Evolutionary conservation across 2,888 invertebrate species (phyloP).

Genomic region (Fragum whitleyi): DNA sequence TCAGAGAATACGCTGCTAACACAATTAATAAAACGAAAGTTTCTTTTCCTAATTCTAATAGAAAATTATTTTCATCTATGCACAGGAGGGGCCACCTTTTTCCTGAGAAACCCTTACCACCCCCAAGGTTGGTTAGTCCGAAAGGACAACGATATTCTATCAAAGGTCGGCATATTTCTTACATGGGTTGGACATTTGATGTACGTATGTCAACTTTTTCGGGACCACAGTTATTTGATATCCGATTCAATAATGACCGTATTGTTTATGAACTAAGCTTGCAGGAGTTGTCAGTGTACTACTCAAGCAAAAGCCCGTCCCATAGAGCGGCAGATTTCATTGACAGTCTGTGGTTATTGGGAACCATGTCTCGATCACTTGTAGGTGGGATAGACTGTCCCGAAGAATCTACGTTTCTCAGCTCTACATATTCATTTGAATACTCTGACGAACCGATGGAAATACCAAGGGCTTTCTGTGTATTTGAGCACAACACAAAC

Average conservation of each 20-base stretch:
- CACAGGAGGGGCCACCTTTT: conserved; percentile 34
- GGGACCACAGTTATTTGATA: conserved; percentile 73
- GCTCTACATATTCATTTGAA: conserved; percentile 33
- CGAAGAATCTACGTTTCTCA: conserved; percentile 70
- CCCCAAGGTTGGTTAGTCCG: conserved; percentile 71
- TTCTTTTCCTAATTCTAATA: conserved; percentile 31
- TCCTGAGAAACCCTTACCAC: conserved; percentile 55
- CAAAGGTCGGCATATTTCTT: conserved; percentile 70
- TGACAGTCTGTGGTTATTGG: conserved; percentile 72
- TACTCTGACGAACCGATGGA: conserved; percentile 25
- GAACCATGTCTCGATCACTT: conserved; percentile 66
- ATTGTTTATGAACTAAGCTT: conserved; percentile 80
- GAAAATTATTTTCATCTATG: conserved; percentile 36
- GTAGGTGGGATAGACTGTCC: conserved; percentile 80
- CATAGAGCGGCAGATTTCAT: conserved; percentile 67
- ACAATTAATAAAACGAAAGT: conserved; percentile 32
- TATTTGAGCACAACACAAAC: conserved; percentile 78
- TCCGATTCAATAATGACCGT: conserved; percentile 72
- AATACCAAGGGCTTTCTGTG: conserved; percentile 64
- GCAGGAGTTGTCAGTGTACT: conserved; percentile 76
- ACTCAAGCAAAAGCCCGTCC: conserved; percentile 71
- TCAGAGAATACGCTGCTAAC: conserved; percentile 45
- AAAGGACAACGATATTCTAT: conserved; percentile 78
- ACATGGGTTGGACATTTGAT: conserved; percentile 77
- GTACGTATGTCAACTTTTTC: conserved; percentile 39